A percentile compares a stretch with the other conserved stretches of the same genome.
Evolutionary conservation across 2,113 vertebrate species (phyloP).

Genomic region (Cavia aperea): DNA sequence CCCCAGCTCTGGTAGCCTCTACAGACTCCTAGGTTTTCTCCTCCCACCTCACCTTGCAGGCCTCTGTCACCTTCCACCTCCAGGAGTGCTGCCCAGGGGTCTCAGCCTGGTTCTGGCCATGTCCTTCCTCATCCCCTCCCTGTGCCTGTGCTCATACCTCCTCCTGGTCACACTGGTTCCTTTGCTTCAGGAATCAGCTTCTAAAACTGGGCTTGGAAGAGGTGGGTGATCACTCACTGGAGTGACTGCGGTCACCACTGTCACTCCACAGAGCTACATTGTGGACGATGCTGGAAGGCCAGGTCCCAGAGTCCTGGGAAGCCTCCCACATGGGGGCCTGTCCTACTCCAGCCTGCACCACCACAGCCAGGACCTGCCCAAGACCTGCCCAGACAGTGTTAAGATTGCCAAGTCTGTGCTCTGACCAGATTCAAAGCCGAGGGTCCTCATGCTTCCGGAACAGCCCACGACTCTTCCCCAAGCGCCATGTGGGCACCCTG

Average conservation of each 20-base stretch:
- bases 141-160: neutral
- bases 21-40: neutral
- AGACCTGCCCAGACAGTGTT: neutral
- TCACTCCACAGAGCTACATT: neutral
- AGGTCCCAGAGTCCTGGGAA: neutral
- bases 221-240: neutral
- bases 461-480: neutral
- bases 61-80: neutral
- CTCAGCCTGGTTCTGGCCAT: neutral
- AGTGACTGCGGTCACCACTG: too few relatives aligned
- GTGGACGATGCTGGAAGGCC: neutral
- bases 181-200: constrained; percentile 6
- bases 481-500: neutral
- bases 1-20: neutral
- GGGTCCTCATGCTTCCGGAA: neutral
- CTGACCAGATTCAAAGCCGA: neutral
- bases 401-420: neutral
- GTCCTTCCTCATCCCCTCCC: neutral
- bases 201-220: neutral
- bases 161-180: neutral
- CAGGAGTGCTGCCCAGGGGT: neutral
- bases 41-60: neutral
- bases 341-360: neutral
- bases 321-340: neutral
- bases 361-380: neutral